Base-by-base conservation (phyloP, 2,888 invertebrate species). In the Xanthia togata region DNA sequence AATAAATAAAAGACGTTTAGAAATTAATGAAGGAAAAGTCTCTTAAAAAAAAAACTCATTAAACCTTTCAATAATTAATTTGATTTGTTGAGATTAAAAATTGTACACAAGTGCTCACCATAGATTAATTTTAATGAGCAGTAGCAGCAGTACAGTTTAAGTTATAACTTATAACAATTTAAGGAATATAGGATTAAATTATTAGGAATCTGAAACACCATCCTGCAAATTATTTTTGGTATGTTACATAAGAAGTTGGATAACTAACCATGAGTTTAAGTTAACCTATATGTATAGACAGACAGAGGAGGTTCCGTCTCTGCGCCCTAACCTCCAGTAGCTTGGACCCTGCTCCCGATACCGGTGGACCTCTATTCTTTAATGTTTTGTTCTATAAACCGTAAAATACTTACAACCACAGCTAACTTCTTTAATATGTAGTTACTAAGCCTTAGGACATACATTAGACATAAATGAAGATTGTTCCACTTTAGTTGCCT, bases 351-450 rank as follows among this genome's bases (percentile, higher is more conserved):
- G 31, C 31, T 31, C 1, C 31, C 1, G 31, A 31, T 2, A 31
- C 31, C 31, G 31, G 31, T 31, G 31, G 31, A 31, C 31, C 31
- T 31, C 31, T 31, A 31, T 31, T 44, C 20, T 38, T n/a, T 44
- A 31, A 38, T 23, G 17, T 4, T 60, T 65, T 59, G 38, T 74
- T 64, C 53, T 44, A 69, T 47, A 68, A 41, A 47, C 23, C 31
- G 14, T 74, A 41, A 74, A 68, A 38, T 20, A 26, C 9, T 4
- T 35, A 72, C 57, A 65, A 38, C 12, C 67, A 57, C 35, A 72
- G 31, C 47, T 59, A 35, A 63, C 35, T 74, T 38, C 53, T 71
- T 72, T 23, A 71, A 71, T 60, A 72, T 75, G 63, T 31, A 38
- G 59, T 53, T 41, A 60, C 35, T 72, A n/a, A 44, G 41, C n/a